phyloP scores from a whole-genome alignment of 2,113 vertebrate species.

The Pholis gunnellus region DNA sequence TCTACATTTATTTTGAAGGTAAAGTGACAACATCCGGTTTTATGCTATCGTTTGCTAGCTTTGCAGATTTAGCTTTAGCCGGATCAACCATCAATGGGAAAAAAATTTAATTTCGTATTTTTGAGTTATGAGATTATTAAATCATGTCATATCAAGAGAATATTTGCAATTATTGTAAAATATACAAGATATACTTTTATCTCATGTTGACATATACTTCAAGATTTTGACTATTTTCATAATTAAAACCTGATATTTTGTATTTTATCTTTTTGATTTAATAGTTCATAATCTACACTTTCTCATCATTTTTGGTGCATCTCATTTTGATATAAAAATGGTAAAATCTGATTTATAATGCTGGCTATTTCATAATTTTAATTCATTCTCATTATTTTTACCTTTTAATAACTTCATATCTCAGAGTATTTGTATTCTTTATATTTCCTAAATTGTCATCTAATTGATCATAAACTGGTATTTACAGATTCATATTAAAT shows the following conservation, averaged over 20 bases:
- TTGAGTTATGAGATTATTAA: not conserved
- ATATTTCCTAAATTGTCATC: not conserved
- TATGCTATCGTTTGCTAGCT: not conserved
- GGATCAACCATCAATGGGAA: too few species aligned
- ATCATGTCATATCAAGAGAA: not conserved
- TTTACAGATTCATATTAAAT: not conserved
- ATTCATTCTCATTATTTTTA: not conserved
- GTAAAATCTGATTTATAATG: too few species aligned
- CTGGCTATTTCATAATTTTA: too few species aligned
- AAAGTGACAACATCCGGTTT: not conserved
- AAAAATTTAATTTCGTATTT: not conserved
- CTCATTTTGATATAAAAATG: too few species aligned
- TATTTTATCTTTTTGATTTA: too few species aligned
- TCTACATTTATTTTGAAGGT: slow-evolving; percentile 32
- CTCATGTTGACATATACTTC: too few species aligned
- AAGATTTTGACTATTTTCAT: too few species aligned
- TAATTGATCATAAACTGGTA: not conserved
- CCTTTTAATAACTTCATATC: not conserved
- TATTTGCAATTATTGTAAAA: not conserved
- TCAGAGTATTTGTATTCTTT: not conserved
- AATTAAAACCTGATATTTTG: too few species aligned
- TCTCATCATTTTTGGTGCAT: too few species aligned
- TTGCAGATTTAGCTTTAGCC: not conserved
- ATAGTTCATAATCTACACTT: not conserved
- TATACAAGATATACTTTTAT: too few species aligned